phyloP scores from a whole-genome alignment of 2,113 vertebrate genomes.

The Ciconia boyciana region DNA sequence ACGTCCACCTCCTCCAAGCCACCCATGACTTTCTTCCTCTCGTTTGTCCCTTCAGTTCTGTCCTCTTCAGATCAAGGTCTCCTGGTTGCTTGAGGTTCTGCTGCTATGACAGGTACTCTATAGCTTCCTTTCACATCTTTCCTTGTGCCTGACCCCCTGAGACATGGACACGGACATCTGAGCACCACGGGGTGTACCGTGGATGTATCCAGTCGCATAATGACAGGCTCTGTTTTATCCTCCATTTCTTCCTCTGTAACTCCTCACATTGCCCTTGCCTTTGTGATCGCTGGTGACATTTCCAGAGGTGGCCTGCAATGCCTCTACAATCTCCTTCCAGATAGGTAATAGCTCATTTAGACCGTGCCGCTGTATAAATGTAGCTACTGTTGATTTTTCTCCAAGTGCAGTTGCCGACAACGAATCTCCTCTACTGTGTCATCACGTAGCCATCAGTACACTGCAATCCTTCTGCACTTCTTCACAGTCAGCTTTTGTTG shows the following conservation, averaged over 20 bases:
- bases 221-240: not conserved
- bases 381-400: not conserved
- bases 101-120: not conserved
- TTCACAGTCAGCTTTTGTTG: not conserved
- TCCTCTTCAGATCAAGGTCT: not conserved
- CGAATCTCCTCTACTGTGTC: not conserved
- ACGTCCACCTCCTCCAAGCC: not conserved
- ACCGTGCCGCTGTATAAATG: fast-evolving
- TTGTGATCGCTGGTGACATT: not conserved
- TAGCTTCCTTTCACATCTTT: not conserved
- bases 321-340: not conserved
- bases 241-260: not conserved
- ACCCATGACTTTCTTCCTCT: not conserved
- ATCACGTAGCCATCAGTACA: fast-evolving
- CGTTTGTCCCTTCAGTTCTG: not conserved
- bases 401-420: not conserved
- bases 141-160: not conserved
- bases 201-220: fast-evolving
- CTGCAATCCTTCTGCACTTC: not conserved
- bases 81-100: not conserved
- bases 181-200: fast-evolving
- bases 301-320: not conserved
- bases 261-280: not conserved
- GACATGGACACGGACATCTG: fast-evolving
- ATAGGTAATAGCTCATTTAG: not conserved